phyloP scores from a whole-genome alignment of 92 coral and sea anemone species.

The Epizoanthus rinbou region DNA sequence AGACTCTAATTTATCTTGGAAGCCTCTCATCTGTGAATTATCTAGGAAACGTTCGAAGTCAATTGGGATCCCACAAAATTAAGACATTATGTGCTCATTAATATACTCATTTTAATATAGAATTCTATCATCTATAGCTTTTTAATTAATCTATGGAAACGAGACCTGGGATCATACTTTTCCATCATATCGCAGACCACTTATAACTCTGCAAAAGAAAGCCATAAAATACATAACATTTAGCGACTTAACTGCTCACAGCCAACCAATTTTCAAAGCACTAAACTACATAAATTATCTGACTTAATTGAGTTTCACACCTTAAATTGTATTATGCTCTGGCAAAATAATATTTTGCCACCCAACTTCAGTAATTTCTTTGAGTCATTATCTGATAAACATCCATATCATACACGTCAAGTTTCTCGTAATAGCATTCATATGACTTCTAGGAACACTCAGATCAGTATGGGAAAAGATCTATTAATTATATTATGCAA shows the following conservation, averaged over 20 bases:
- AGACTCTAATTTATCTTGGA: slow-evolving; percentile 6
- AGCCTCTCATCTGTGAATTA: slow-evolving; percentile 9
- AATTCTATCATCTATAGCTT: not conserved
- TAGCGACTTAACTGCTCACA: no score
- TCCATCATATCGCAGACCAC: not conserved
- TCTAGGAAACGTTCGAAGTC: not conserved
- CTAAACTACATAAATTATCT: no score
- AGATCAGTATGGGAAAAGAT: slow-evolving; percentile 25
- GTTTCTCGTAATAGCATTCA: slow-evolving; percentile 8
- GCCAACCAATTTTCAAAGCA: no score
- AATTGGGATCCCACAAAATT: not conserved
- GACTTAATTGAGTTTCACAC: no score
- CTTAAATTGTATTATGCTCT: not conserved
- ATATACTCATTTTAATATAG: not conserved
- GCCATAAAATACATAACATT: no score
- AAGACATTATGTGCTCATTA: not conserved
- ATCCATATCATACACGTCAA: slow-evolving; percentile 18
- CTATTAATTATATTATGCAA: no score
- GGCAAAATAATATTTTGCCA: not conserved
- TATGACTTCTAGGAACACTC: slow-evolving; percentile 24
- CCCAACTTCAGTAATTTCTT: slow-evolving; percentile 13
- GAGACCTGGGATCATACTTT: not conserved
- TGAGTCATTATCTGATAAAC: slow-evolving; percentile 24
- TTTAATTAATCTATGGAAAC: not conserved
- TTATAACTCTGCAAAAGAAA: no score